Evolutionary conservation across 2,888 invertebrate species (phyloP).

Genomic region (Germaria angustata): DNA sequence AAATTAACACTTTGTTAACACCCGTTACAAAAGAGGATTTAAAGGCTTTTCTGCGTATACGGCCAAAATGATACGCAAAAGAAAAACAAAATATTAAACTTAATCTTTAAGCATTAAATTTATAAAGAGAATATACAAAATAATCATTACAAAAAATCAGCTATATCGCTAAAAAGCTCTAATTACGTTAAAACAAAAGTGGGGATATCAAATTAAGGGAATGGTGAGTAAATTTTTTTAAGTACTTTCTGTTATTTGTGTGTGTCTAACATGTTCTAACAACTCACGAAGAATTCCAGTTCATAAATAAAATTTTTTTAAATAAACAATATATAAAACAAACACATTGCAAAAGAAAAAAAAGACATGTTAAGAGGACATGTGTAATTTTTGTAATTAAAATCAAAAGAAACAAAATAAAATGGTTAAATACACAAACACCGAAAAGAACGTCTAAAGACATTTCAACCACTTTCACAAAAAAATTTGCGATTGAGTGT

Average conservation of each 20-base stretch:
- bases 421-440: no score
- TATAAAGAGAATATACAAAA: not conserved
- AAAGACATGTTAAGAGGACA: not conserved
- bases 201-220: no score
- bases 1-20: conserved; percentile 78
- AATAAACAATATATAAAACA: conserved; percentile 5
- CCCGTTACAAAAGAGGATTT: conserved; percentile 63
- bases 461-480: no score
- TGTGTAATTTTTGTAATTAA: conserved; percentile 21
- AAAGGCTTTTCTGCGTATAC: conserved; percentile 24
- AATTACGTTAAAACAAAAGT: conserved; percentile 2
- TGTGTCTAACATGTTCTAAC: conserved; percentile 12
- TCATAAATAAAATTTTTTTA: conserved; percentile 7
- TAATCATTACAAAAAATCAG: not conserved
- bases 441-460: no score
- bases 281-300: conserved; percentile 10
- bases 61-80: conserved; percentile 6
- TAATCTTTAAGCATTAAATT: conserved; percentile 27
- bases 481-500: not conserved
- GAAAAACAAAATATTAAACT: conserved; percentile 4
- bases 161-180: conserved; percentile 29
- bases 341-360: conserved; percentile 19
- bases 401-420: not conserved
- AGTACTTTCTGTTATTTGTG: conserved; percentile 5
- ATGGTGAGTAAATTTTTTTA: not conserved